Conservation (phyloP, 1,140 invertebrate species). For the Zelostemma sp. region DNA sequence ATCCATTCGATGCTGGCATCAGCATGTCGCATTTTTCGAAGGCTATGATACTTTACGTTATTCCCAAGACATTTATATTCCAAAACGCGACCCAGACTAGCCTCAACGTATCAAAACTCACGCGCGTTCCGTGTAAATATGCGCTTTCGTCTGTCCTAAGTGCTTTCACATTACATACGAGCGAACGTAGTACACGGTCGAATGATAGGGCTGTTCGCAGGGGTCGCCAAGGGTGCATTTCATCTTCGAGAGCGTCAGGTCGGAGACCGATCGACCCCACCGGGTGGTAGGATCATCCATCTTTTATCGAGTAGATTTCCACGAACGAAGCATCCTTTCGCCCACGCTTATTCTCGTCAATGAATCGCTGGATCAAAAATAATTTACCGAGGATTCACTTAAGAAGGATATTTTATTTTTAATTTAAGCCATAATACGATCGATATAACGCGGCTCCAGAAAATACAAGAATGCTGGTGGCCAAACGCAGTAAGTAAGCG, state of each 20-base stretch:
- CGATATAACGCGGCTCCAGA: slow-evolving; percentile 30
- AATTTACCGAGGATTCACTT: too few relatives aligned
- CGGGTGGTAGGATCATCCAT: slow-evolving; percentile 62
- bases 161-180: slow-evolving; percentile 43
- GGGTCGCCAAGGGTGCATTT: slow-evolving; percentile 67
- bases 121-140: slow-evolving; percentile 63
- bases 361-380: too few relatives aligned
- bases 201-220: slow-evolving; percentile 42
- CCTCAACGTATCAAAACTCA: slow-evolving; percentile 50
- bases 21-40: slow-evolving; percentile 25
- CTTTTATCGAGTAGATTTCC: slow-evolving; percentile 63
- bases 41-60: slow-evolving; percentile 43
- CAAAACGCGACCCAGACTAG: slow-evolving; percentile 37
- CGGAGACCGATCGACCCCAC: slow-evolving; percentile 66
- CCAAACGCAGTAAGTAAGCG: slow-evolving; percentile 39
- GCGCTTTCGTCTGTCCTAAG: slow-evolving; percentile 45
- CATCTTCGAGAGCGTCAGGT: slow-evolving; percentile 67
- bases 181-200: slow-evolving; percentile 29
- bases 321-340: slow-evolving; percentile 7
- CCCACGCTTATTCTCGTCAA: too few relatives aligned
- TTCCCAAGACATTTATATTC: slow-evolving; percentile 62
- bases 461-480: slow-evolving; percentile 31
- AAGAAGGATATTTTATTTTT: too few relatives aligned
- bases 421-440: slow-evolving; percentile 40
- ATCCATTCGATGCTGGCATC: slow-evolving; percentile 8